Evolutionary conservation across 2,113 vertebrate species (phyloP).

Genomic region (Podiceps cristatus): DNA sequence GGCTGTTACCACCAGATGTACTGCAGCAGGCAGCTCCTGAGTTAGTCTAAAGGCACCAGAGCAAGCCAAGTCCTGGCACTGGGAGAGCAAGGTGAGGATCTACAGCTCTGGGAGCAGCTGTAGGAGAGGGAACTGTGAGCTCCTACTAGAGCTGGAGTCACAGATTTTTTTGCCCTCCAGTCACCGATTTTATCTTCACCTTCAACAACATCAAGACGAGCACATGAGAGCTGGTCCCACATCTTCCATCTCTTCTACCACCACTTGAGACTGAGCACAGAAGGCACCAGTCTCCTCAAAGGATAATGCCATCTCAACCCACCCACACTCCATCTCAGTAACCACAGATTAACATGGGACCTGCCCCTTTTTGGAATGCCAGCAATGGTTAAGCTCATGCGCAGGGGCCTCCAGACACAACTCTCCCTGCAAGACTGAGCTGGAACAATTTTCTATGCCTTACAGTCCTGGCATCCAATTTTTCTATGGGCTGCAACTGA

Average conservation of each 20-base stretch:
- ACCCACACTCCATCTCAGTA: background rate
- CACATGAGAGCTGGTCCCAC: background rate
- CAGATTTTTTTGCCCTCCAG: background rate
- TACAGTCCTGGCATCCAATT: background rate
- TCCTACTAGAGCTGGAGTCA: background rate
- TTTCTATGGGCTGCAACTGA: background rate
- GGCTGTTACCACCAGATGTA: background rate
- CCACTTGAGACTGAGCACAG: background rate
- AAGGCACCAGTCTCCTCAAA: background rate
- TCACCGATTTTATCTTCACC: background rate
- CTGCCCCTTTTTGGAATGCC: background rate
- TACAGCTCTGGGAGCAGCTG: background rate
- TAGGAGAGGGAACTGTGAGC: background rate
- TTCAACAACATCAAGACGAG: background rate
- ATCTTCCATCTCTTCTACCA: background rate
- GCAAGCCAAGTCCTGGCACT: background rate
- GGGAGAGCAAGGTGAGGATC: background rate
- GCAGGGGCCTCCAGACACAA: background rate
- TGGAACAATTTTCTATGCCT: background rate
- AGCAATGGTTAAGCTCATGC: background rate
- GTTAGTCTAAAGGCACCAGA: background rate
- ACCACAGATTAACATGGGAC: background rate
- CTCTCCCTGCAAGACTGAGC: background rate
- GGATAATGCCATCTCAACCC: background rate
- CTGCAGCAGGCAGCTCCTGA: background rate